Evolutionary conservation across 2,888 invertebrate species (phyloP).

Genomic region (Machimus rusticus): DNA sequence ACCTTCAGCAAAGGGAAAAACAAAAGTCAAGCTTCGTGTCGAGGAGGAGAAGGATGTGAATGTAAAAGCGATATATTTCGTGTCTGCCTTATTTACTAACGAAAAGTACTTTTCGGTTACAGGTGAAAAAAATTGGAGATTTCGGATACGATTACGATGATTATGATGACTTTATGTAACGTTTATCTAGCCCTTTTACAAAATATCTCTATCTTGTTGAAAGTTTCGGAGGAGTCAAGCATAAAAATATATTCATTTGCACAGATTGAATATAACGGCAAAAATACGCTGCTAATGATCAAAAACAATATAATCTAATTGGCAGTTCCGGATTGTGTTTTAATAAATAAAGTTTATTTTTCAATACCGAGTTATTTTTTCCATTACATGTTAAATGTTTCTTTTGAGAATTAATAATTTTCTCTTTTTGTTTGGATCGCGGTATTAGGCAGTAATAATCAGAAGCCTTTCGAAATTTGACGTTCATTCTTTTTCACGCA

Average conservation of each 20-base stretch:
- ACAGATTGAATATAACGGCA: constrained; percentile 33
- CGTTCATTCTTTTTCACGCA: background rate
- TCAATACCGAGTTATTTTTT: constrained; percentile 31
- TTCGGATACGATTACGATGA: constrained; percentile 72
- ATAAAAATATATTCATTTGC: constrained; percentile 33
- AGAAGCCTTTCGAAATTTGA: background rate
- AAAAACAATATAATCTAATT: constrained; percentile 35
- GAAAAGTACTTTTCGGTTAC: constrained; percentile 55
- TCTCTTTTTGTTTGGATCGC: background rate
- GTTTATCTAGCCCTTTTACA: constrained; percentile 41
- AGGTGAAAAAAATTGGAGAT: constrained; percentile 72
- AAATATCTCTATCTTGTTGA: constrained; percentile 26
- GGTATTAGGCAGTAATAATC: background rate
- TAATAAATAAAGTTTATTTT: constrained; percentile 46
- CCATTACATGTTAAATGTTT: background rate
- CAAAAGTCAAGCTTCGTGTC: constrained; percentile 75
- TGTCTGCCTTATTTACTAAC: background rate
- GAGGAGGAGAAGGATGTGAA: constrained; percentile 76
- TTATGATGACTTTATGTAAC: constrained; percentile 83
- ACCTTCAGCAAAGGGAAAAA: constrained; percentile 78
- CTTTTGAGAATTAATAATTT: no score
- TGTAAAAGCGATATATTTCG: constrained; percentile 49
- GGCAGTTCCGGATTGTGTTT: constrained; percentile 45
- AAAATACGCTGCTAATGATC: constrained; percentile 26
- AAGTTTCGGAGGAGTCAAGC: background rate